A percentile compares a stretch with the other conserved stretches of the same genome.
Evolutionary conservation across 92 coral and sea anemone genomes (phyloP).

Genomic region (Phenganax subtilis): DNA sequence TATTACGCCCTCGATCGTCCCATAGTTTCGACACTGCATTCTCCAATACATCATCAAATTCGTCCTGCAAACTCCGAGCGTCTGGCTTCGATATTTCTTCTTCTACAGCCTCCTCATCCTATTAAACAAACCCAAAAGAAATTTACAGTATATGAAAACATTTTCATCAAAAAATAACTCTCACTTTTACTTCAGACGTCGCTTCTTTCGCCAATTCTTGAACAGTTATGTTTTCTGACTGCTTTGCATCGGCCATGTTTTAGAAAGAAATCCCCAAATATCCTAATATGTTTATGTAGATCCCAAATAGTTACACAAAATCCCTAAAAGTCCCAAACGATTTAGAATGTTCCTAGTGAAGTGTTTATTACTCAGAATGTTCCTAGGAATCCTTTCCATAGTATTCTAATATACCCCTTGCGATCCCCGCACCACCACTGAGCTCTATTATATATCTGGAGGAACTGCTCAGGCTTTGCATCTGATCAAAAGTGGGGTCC

Average conservation of each 20-base stretch:
- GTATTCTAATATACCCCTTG: too few relatives aligned
- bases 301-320: too few relatives aligned
- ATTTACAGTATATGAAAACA: neutral
- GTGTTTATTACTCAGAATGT: too few relatives aligned
- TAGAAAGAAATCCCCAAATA: too few relatives aligned
- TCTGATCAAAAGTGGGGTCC: too few relatives aligned
- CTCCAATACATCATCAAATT: constrained; percentile 18
- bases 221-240: neutral
- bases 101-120: neutral
- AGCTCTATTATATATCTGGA: too few relatives aligned
- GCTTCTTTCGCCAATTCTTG: neutral
- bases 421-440: too few relatives aligned
- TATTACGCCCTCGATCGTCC: constrained; percentile 35
- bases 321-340: too few relatives aligned
- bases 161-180: neutral
- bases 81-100: constrained; percentile 6
- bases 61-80: constrained; percentile 22
- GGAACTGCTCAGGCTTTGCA: too few relatives aligned
- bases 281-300: too few relatives aligned
- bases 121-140: neutral
- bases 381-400: too few relatives aligned
- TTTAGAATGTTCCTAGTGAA: too few relatives aligned
- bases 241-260: constrained; percentile 38
- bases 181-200: constrained; percentile 18
- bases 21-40: constrained; percentile 24